Percentiles rank a stretch among this genome's conserved stretches.
Conservation (phyloP, 2,113 vertebrate species). For the Ameiurus melas region DNA sequence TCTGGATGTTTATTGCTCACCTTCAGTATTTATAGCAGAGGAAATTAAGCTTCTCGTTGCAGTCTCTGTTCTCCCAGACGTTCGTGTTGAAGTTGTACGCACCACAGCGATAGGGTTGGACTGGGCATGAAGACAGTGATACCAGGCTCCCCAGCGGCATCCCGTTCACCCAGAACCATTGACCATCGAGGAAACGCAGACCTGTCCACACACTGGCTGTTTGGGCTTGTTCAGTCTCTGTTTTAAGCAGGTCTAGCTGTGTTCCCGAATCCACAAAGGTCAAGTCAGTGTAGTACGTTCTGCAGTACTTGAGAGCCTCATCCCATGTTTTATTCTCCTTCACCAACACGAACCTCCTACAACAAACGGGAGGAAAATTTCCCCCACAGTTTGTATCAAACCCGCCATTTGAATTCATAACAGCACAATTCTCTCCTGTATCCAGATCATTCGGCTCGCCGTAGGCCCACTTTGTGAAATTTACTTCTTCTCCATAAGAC, state of each 20-base stretch:
- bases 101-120: slow-evolving; percentile 52
- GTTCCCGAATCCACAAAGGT: neutral
- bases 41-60: neutral
- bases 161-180: slow-evolving; percentile 36
- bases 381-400: accelerated
- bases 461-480: neutral
- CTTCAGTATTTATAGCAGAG: slow-evolving; percentile 17
- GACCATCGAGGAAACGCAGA: too few relatives aligned
- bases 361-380: neutral
- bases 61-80: slow-evolving; percentile 28
- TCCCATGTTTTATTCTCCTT: slow-evolving; percentile 39
- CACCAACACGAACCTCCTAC: neutral
- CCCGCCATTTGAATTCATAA: neutral
- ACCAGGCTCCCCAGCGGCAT: accelerated
- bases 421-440: neutral
- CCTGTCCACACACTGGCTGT: too few relatives aligned
- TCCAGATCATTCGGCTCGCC: neutral
- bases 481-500: slow-evolving; percentile 3
- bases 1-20: slow-evolving; percentile 5
- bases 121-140: too few relatives aligned
- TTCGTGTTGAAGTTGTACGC: slow-evolving; percentile 16
- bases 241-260: neutral
- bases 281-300: slow-evolving; percentile 25
- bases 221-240: neutral
- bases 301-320: slow-evolving; percentile 26